A percentile compares a stretch with the other conserved stretches of the same genome.
Conservation (phyloP, 2,888 invertebrate species). For the Dicyrtomina minuta region DNA sequence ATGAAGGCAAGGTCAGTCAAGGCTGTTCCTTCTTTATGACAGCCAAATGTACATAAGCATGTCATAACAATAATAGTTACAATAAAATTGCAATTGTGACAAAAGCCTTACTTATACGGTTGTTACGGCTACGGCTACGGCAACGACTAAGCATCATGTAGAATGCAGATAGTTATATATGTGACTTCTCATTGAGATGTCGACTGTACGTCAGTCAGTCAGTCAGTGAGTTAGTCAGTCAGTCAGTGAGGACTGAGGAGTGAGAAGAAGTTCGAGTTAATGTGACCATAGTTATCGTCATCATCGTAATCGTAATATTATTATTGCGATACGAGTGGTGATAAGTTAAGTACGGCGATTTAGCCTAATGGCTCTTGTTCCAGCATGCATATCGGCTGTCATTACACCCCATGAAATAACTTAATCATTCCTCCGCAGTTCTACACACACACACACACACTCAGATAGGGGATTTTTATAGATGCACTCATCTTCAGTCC, state of each 20-base stretch:
- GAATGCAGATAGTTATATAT: too few relatives aligned
- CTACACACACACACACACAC: neutral
- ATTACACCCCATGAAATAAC: neutral
- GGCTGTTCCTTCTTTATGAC: slow-evolving; percentile 16
- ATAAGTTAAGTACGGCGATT: slow-evolving; percentile 20
- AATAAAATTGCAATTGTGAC: slow-evolving; percentile 41
- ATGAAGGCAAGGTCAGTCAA: slow-evolving; percentile 34
- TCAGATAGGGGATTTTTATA: neutral
- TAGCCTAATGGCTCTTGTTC: slow-evolving; percentile 1
- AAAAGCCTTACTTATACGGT: slow-evolving; percentile 26
- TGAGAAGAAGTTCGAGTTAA: neutral
- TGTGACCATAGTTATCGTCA: slow-evolving; percentile 12
- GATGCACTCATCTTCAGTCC: neutral
- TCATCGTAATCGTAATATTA: slow-evolving; percentile 17
- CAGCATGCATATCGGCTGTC: neutral
- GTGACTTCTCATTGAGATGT: too few relatives aligned
- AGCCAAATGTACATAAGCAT: slow-evolving; percentile 13
- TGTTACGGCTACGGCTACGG: neutral
- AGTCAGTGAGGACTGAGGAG: too few relatives aligned
- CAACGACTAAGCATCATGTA: too few relatives aligned
- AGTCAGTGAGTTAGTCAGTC: slow-evolving; percentile 7
- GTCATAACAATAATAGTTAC: slow-evolving; percentile 41
- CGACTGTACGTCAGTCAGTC: neutral
- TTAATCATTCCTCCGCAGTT: neutral
- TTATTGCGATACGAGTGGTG: slow-evolving; percentile 16